Percentiles rank a stretch among this genome's conserved stretches.
phyloP scores from a whole-genome alignment of 1,140 invertebrate genomes.

The Anastatus disparis region DNA sequence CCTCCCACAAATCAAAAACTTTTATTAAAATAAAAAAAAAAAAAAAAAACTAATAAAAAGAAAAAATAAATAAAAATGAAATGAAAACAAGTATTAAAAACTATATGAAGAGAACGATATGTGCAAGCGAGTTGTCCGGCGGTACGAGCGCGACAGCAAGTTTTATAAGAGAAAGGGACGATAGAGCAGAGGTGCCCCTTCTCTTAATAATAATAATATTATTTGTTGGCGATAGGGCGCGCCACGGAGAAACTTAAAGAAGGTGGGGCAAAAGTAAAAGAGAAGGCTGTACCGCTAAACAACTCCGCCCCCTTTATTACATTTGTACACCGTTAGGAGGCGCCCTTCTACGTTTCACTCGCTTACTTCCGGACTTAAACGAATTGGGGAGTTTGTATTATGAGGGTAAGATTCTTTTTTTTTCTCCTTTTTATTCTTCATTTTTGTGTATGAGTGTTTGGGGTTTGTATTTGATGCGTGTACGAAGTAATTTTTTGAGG shows the following conservation, averaged over 20 bases:
- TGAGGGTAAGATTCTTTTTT: too few relatives aligned
- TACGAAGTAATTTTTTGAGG: too few relatives aligned
- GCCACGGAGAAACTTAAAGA: neutral
- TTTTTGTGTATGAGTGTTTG: too few relatives aligned
- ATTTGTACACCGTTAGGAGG: neutral
- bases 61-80: too few relatives aligned
- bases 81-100: too few relatives aligned
- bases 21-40: too few relatives aligned
- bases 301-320: neutral
- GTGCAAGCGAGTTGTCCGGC: neutral
- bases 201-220: too few relatives aligned
- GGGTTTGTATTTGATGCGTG: too few relatives aligned
- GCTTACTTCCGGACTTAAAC: neutral
- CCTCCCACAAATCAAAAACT: too few relatives aligned
- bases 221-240: neutral
- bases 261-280: neutral
- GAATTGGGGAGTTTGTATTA: too few relatives aligned
- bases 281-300: neutral
- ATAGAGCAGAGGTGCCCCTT: neutral
- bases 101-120: neutral
- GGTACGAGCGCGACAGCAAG: conserved; percentile 11
- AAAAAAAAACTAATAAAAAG: too few relatives aligned
- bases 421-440: too few relatives aligned
- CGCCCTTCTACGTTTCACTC: neutral
- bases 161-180: neutral